Evolutionary conservation across 1,140 invertebrate species (phyloP).

Genomic region (Gryon sp.): DNA sequence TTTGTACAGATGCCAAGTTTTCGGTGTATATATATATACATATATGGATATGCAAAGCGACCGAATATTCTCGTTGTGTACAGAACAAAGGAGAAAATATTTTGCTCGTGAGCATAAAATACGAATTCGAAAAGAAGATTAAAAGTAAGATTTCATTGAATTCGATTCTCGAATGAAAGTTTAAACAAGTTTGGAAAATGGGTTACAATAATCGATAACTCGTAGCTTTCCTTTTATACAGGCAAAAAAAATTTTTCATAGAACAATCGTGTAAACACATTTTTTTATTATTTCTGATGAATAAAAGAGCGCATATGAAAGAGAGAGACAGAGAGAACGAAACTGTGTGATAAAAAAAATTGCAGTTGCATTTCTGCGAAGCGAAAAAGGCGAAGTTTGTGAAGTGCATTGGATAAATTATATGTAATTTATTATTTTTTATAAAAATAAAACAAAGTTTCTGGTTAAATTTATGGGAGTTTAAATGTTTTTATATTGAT

Average conservation of each 20-base stretch:
- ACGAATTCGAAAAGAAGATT: background rate
- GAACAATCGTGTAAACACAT: too few relatives aligned
- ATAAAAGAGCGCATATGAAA: background rate
- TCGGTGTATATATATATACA: background rate
- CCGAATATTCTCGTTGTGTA: conserved; percentile 3
- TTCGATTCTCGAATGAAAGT: background rate
- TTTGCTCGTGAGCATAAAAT: conserved; percentile 4
- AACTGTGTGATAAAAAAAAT: background rate
- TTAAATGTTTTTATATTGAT: conserved; percentile 1
- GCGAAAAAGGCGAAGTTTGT: background rate
- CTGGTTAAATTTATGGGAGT: conserved; percentile 12
- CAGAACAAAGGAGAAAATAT: conserved; percentile 6
- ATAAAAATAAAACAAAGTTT: conserved; percentile 50
- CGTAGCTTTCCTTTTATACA: conserved; percentile 13
- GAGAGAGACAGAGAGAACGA: background rate
- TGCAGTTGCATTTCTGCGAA: conserved; percentile 11
- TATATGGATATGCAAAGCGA: conserved; percentile 1
- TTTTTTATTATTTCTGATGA: too few relatives aligned
- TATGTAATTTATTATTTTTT: conserved; percentile 63
- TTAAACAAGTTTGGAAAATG: conserved; percentile 9
- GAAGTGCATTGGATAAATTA: conserved; percentile 43
- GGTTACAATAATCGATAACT: conserved; percentile 18
- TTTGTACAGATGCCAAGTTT: background rate
- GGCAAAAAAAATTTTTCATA: too few relatives aligned
- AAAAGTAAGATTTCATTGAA: background rate